These are phyloP conservation scores for Pteria penguin DNA, from an alignment of 2,888 invertebrate genomes.

Conservation along the genomic window DNA sequence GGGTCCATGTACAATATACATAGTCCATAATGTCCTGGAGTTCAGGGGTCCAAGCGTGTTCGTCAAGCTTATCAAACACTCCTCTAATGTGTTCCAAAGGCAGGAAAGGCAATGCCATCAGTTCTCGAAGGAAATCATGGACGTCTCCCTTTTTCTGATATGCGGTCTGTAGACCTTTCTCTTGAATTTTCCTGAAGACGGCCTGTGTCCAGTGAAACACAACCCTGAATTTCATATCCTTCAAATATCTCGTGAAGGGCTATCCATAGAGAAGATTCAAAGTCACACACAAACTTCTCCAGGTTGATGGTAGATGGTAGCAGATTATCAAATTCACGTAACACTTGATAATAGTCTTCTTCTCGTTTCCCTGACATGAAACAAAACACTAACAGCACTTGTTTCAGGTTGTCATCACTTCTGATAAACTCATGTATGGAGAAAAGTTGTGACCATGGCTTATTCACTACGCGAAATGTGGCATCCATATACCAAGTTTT, in stretches of 20 bases:
- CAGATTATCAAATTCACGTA: not conserved
- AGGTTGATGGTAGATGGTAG: not conserved
- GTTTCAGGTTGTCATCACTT: slow-evolving; percentile 20
- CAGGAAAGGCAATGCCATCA: not conserved
- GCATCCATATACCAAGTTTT: slow-evolving; percentile 36
- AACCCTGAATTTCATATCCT: not conserved
- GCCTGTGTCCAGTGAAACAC: not conserved
- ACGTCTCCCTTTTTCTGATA: not conserved
- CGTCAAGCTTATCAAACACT: not conserved
- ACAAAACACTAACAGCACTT: slow-evolving; percentile 26
- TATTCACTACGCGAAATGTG: slow-evolving; percentile 25
- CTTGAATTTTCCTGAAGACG: not conserved
- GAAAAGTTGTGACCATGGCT: slow-evolving; percentile 23
- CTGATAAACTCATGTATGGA: slow-evolving; percentile 24
- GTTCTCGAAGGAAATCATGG: not conserved
- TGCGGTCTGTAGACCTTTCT: not conserved
- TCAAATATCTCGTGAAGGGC: not conserved
- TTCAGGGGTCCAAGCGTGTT: not conserved
- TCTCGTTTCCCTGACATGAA: slow-evolving; percentile 31
- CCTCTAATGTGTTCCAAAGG: not conserved
- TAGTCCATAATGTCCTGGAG: no score
- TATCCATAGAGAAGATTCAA: not conserved
- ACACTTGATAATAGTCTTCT: slow-evolving; percentile 26
- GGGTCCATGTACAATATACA: slow-evolving; percentile 12
- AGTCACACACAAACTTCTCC: not conserved